Conservation (phyloP, 2,888 invertebrate genomes). For the Drosophila putrida region DNA sequence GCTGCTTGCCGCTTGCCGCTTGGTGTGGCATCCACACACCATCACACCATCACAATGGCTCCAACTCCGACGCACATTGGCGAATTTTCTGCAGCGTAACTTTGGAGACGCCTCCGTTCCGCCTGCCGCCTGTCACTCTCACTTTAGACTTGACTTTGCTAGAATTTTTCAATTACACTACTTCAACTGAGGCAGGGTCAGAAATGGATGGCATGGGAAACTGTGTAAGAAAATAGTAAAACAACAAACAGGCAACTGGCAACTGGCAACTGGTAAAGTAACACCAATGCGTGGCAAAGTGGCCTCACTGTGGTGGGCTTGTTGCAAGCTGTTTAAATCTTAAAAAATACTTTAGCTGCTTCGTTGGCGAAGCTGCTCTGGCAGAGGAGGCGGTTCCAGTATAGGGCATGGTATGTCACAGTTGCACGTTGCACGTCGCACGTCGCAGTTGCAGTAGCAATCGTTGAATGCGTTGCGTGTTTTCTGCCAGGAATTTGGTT, state of each 20-base stretch:
- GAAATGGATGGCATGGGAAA: neutral
- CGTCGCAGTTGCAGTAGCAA: constrained; percentile 21
- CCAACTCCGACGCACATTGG: constrained; percentile 50
- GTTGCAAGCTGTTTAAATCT: constrained; percentile 64
- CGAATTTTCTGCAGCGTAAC: constrained; percentile 78
- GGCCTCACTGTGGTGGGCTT: constrained; percentile 47
- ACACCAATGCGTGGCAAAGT: constrained; percentile 61
- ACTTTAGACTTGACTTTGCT: constrained; percentile 82
- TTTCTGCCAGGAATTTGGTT: constrained; percentile 76
- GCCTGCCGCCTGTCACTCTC: constrained; percentile 76
- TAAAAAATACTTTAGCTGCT: constrained; percentile 54
- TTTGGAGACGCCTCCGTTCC: constrained; percentile 71
- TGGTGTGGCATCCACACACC: constrained; percentile 10
- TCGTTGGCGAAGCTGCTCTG: constrained; percentile 13
- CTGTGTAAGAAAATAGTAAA: constrained; percentile 6
- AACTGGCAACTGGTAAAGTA: constrained; percentile 40
- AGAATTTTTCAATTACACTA: constrained; percentile 82
- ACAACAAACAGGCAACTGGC: constrained; percentile 29
- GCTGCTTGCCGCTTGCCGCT: constrained; percentile 32
- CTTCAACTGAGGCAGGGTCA: constrained; percentile 48
- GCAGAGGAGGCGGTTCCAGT: neutral
- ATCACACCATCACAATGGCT: neutral
- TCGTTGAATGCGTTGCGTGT: constrained; percentile 73
- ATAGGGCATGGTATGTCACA: constrained; percentile 5
- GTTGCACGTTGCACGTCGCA: constrained; percentile 19